Conservation (phyloP, 2,113 vertebrate genomes). For the Plestiodon gilberti region DNA sequence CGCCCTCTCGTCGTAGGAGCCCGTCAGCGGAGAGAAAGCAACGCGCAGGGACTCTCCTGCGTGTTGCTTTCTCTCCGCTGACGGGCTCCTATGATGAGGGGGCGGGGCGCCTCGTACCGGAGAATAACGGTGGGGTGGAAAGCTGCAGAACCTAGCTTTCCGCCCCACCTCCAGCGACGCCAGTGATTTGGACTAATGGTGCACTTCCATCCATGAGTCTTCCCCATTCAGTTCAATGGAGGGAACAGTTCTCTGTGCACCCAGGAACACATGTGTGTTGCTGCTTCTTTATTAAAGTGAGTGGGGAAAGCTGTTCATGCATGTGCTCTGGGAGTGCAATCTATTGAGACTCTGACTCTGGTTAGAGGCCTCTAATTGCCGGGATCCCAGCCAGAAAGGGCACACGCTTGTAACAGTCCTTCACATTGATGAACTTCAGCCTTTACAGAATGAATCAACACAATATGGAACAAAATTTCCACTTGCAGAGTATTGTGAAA, state of each 20-base stretch:
- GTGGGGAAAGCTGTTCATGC: neutral
- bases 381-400: conserved; percentile 49
- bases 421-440: conserved; percentile 29
- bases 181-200: no score
- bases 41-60: no score
- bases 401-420: conserved; percentile 27
- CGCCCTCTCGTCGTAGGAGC: no score
- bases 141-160: no score
- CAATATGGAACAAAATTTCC: conserved; percentile 55
- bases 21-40: no score
- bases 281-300: neutral
- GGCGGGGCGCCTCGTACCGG: no score
- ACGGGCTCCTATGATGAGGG: no score
- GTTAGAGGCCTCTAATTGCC: neutral
- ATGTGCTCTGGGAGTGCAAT: neutral
- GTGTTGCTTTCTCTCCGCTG: no score
- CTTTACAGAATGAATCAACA: conserved; percentile 29
- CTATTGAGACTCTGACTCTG: neutral
- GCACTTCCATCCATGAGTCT: neutral
- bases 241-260: neutral
- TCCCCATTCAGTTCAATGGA: neutral
- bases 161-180: no score
- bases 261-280: neutral
- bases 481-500: conserved; percentile 64
- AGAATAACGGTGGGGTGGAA: no score